Percentiles rank a stretch among this genome's conserved stretches.
Evolutionary conservation across 2,113 vertebrate species (phyloP).

Genomic region (Danio rerio): DNA sequence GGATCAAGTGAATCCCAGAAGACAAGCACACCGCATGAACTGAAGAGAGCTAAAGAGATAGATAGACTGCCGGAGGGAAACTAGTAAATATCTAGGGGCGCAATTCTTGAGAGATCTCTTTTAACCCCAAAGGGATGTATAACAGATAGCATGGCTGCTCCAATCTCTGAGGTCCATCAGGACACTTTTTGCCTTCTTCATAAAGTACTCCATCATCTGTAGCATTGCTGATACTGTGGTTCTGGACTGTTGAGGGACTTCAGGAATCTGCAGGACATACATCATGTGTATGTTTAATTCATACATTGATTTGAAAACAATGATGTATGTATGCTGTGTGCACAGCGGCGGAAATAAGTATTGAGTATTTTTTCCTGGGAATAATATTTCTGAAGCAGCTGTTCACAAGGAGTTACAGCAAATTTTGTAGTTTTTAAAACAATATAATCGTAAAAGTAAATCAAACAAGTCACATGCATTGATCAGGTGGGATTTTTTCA

Average conservation of each 20-base stretch:
- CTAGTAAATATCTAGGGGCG: neutral
- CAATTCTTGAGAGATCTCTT: slow-evolving; percentile 16
- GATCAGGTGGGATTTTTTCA: too few relatives aligned
- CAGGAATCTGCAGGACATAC: slow-evolving; percentile 26
- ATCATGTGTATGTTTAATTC: slow-evolving; percentile 37
- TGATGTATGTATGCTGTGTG: neutral
- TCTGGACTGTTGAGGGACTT: neutral
- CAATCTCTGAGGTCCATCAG: neutral
- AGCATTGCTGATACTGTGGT: slow-evolving; percentile 22
- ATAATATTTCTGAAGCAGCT: too few relatives aligned
- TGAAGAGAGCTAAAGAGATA: neutral
- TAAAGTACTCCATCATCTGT: slow-evolving; percentile 35
- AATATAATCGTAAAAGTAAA: too few relatives aligned
- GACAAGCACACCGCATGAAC: neutral
- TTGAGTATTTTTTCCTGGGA: too few relatives aligned
- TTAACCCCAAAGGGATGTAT: slow-evolving; percentile 14
- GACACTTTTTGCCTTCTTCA: neutral
- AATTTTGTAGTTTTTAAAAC: too few relatives aligned
- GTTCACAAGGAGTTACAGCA: too few relatives aligned
- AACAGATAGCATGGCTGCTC: slow-evolving; percentile 20
- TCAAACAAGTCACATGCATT: too few relatives aligned
- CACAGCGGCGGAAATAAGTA: too few relatives aligned
- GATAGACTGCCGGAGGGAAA: neutral
- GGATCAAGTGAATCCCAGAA: neutral
- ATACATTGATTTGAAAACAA: slow-evolving; percentile 12